Conservation (phyloP, 2,888 invertebrate genomes). For the Oscheius onirici region DNA sequence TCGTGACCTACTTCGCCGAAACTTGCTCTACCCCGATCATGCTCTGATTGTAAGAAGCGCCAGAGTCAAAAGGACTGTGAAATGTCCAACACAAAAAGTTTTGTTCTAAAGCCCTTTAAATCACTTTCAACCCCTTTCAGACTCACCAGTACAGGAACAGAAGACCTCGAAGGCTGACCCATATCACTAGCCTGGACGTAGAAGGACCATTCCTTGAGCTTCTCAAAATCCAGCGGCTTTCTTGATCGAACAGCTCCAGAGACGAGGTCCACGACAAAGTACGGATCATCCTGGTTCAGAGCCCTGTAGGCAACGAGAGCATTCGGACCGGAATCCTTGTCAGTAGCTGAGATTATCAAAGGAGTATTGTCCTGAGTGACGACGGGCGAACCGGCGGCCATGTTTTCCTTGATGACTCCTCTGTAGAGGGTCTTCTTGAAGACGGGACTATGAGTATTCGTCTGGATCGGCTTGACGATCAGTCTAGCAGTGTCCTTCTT, state of each 20-base stretch:
- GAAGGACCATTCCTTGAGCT: conserved; percentile 66
- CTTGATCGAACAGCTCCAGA: conserved; percentile 85
- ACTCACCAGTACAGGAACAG: conserved; percentile 78
- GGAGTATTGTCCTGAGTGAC: conserved; percentile 74
- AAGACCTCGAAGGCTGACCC: conserved; percentile 85
- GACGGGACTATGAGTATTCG: conserved; percentile 62
- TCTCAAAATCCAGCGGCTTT: conserved; percentile 84
- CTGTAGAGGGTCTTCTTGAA: conserved; percentile 82
- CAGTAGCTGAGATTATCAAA: conserved; percentile 84
- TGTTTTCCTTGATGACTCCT: conserved; percentile 81
- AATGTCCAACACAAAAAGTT: too few species aligned
- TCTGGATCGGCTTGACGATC: conserved; percentile 48
- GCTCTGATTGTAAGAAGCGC: too few species aligned
- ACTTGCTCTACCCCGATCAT: too few species aligned
- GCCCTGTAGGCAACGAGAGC: conserved; percentile 86
- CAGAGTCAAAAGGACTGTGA: too few species aligned
- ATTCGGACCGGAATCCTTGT: conserved; percentile 86
- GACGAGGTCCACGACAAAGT: conserved; percentile 86
- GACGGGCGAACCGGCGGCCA: conserved; percentile 35
- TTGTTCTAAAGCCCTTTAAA: too few species aligned
- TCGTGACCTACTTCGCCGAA: too few species aligned
- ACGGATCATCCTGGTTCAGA: conserved; percentile 81
- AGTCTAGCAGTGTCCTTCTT: conserved; percentile 41
- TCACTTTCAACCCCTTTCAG: too few species aligned
- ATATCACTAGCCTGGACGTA: conserved; percentile 60